Percentiles rank a stretch among this genome's conserved stretches.
phyloP scores from a whole-genome alignment of 2,797 vertebrate genomes.

The Microctenopoma stevenorrisi region DNA sequence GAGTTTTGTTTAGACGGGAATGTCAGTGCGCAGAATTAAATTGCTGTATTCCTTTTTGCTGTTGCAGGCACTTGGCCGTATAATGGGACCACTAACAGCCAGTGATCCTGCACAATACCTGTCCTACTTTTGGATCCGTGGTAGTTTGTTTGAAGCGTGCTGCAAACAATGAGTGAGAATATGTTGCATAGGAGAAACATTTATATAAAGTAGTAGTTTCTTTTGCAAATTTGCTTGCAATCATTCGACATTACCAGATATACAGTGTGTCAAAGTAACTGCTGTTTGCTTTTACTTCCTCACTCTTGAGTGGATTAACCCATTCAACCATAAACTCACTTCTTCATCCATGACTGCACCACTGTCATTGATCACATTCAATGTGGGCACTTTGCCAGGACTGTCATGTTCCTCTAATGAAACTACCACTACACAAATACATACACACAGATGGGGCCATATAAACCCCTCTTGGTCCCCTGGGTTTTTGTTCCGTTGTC shows the following conservation, averaged over 20 bases:
- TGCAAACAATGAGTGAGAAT: slow-evolving; percentile 17
- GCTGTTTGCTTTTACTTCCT: slow-evolving; percentile 24
- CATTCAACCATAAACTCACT: slow-evolving; percentile 43
- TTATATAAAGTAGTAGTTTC: slow-evolving; percentile 8
- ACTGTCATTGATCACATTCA: slow-evolving; percentile 56
- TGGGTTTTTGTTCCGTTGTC: slow-evolving; percentile 69
- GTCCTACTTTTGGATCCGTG: slow-evolving; percentile 66
- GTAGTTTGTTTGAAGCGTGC: slow-evolving; percentile 29
- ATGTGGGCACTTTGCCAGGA: slow-evolving; percentile 59
- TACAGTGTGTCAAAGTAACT: not conserved
- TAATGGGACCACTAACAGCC: slow-evolving; percentile 67
- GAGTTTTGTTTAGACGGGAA: slow-evolving; percentile 77
- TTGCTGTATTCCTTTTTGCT: slow-evolving; percentile 65
- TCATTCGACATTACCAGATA: slow-evolving; percentile 23
- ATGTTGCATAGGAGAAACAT: slow-evolving; percentile 9
- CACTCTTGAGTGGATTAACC: slow-evolving; percentile 46
- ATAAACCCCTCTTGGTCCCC: slow-evolving; percentile 65
- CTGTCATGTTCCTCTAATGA: slow-evolving; percentile 54
- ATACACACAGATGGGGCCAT: slow-evolving; percentile 59
- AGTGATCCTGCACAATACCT: slow-evolving; percentile 58
- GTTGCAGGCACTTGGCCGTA: slow-evolving; percentile 75
- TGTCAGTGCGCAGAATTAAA: slow-evolving; percentile 73
- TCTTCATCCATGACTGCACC: slow-evolving; percentile 29
- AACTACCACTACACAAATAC: slow-evolving; percentile 28
- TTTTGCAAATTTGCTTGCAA: slow-evolving; percentile 6